These are phyloP conservation scores for Spheniscus mendiculus DNA, from an alignment of 2,113 vertebrate genomes.

Conservation along the genomic window DNA sequence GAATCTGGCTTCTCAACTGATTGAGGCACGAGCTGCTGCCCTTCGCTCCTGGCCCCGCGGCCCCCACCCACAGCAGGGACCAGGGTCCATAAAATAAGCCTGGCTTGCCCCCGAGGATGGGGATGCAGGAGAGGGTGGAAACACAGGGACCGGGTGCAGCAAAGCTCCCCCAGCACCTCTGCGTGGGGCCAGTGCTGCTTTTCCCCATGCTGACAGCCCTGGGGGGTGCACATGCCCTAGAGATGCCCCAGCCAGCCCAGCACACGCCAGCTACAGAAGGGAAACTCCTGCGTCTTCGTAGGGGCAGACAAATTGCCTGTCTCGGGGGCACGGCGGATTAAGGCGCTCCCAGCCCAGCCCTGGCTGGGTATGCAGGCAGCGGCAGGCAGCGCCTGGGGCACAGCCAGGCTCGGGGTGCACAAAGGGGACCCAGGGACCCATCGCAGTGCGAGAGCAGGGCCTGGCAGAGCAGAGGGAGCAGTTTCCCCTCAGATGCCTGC, in stretches of 20 bases:
- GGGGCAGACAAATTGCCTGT: not conserved
- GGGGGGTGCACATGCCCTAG: too few species aligned
- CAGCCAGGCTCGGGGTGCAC: not conserved
- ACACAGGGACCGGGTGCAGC: accelerated
- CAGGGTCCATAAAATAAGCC: not conserved
- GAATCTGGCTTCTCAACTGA: not conserved
- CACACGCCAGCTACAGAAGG: accelerated
- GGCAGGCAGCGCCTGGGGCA: not conserved
- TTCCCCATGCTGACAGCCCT: not conserved
- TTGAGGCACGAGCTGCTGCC: accelerated
- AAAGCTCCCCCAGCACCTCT: not conserved
- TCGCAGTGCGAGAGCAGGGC: accelerated
- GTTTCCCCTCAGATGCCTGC: not conserved
- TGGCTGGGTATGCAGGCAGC: not conserved
- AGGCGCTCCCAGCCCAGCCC: not conserved
- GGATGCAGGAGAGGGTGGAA: not conserved
- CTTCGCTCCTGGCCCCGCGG: accelerated
- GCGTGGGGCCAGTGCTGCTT: not conserved
- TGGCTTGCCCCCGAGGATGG: not conserved
- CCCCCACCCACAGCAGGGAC: not conserved
- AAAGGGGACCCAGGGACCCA: not conserved
- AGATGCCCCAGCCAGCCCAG: not conserved
- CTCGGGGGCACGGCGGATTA: not conserved
- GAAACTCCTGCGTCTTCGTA: not conserved
- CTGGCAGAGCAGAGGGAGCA: not conserved